Evolutionary conservation across 2,888 invertebrate species (phyloP).

Genomic region (Cyaniris semiargus): DNA sequence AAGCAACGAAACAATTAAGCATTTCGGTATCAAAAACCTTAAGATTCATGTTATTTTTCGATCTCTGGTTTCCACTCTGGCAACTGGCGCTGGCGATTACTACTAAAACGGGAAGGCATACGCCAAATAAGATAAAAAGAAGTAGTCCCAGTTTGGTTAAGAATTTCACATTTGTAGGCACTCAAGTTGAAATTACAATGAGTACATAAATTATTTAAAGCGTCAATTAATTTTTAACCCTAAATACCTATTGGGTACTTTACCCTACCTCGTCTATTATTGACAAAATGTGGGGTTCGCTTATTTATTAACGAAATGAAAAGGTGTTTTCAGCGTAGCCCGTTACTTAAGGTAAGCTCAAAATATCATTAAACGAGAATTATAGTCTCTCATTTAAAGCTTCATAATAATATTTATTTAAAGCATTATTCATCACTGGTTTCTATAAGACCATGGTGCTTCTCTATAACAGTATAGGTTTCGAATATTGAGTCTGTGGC

Average conservation of each 20-base stretch:
- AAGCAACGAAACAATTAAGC: no score
- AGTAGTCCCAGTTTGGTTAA: not conserved
- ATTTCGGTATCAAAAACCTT: no score
- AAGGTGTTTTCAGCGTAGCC: not conserved
- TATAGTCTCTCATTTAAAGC: not conserved
- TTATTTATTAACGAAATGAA: not conserved
- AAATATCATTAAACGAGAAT: not conserved
- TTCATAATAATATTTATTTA: no score
- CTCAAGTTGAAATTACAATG: not conserved
- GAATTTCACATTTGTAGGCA: not conserved
- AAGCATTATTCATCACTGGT: not conserved
- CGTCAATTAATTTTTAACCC: conserved; percentile 6
- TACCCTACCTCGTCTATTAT: not conserved
- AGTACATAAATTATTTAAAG: not conserved
- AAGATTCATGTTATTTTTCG: no score
- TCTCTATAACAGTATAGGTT: not conserved
- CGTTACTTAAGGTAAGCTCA: not conserved
- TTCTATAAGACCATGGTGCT: not conserved
- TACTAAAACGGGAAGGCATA: no score
- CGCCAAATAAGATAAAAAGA: no score
- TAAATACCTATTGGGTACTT: not conserved
- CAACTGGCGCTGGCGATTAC: no score
- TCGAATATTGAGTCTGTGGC: not conserved
- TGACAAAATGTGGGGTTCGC: not conserved
- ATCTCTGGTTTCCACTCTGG: no score